Evolutionary conservation across 2,113 vertebrate genomes (phyloP).

Genomic region (Chaetura pelagica): DNA sequence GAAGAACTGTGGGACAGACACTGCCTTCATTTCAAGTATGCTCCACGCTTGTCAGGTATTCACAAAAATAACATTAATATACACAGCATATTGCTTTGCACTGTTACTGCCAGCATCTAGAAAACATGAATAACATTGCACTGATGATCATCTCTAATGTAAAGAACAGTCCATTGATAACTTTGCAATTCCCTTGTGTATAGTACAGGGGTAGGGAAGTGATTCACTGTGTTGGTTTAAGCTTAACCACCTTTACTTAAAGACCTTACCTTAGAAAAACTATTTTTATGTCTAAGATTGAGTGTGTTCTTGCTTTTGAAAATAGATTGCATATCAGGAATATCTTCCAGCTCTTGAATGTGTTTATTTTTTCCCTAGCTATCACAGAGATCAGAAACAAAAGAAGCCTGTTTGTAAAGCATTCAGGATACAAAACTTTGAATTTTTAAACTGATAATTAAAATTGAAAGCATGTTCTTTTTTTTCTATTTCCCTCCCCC

Average conservation of each 20-base stretch:
- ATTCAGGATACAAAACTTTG: neutral
- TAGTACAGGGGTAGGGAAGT: neutral
- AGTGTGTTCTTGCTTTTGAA: neutral
- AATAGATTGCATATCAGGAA: neutral
- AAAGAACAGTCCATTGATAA: neutral
- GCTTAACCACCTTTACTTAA: neutral
- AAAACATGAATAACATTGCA: neutral
- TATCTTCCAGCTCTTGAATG: neutral
- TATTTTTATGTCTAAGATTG: neutral
- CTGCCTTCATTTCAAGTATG: neutral
- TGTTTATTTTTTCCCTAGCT: conserved; percentile 22
- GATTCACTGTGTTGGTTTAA: neutral
- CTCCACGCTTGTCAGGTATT: neutral
- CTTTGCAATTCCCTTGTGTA: neutral
- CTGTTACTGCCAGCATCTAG: neutral
- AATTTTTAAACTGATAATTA: conserved; percentile 26
- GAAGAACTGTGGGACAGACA: neutral
- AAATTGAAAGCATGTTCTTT: neutral
- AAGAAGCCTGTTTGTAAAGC: neutral
- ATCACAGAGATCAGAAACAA: conserved; percentile 27
- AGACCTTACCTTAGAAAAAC: neutral
- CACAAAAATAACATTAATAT: neutral
- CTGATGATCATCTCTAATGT: neutral
- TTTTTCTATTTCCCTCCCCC: neutral
- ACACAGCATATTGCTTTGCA: neutral